Evolutionary conservation across 2,888 invertebrate genomes (phyloP), one percentile per base, ranked within the genome.

Genomic region (Isoperla grammatica): DNA sequence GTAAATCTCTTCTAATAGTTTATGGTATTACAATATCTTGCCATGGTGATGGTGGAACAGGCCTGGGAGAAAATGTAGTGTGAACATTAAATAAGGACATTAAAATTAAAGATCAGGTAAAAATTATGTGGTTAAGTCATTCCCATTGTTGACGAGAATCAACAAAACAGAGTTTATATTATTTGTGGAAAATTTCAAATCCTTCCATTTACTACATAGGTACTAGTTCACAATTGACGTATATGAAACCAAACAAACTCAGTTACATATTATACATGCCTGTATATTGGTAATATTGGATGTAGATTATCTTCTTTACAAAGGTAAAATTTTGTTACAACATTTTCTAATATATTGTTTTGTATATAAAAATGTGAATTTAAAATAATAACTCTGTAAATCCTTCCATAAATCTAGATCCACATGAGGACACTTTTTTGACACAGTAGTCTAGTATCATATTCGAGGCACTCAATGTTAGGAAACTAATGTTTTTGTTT

Each of bases 401-500:
- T 63, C 64, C 61, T 61, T 61, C 65, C 60, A 61, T 60, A 62
- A 64, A 61, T 64, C 61, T 65, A 64, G 57, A 61, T 63, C 62
- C 62, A 62, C 56, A 58, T 61, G 56, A 62, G 63, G 64, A 64
- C 56, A 62, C 56, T 59, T 61, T 62, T 64, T 61, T 61, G 60
- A 64, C 64, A 60, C 58, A 57, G 48, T 58, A 57, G 22, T 54
- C 54, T 61, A 63, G 63, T 61, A 64, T 65, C 63, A 61, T 63
- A 59, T 61, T 62, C 64, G 65, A 66, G 66, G 66, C 66, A 66
- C 66, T 66, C 65, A 64, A 64, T 59, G 61, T 65, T 66, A 66
- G 66, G 66, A 66, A 66, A 66, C 64, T 64, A 64, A 61, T 64
- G 61, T 64, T 64, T 61, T 62, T n/a, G n/a, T 64, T 64, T 59